Conservation (phyloP, 2,113 vertebrate species). For the Synodontis membranacea region DNA sequence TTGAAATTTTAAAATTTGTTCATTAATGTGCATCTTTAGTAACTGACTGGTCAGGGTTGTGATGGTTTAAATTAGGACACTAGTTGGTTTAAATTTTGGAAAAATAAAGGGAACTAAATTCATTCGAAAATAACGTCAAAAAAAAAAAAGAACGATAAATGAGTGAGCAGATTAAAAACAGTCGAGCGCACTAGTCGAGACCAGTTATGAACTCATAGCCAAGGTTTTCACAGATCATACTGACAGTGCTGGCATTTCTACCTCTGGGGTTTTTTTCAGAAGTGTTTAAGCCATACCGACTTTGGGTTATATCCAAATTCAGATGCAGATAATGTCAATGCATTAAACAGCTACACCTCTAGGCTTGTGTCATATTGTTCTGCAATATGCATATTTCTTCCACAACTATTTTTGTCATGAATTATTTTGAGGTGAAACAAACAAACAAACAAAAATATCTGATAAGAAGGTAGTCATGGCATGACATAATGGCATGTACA, state of each 20-base stretch:
- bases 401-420: neutral
- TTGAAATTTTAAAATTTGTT: neutral
- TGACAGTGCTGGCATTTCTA: neutral
- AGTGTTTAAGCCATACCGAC: neutral
- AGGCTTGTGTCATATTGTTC: neutral
- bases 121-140: neutral
- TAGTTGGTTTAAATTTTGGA: neutral
- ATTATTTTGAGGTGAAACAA: neutral
- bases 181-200: neutral
- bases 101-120: neutral
- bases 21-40: neutral
- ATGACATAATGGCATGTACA: neutral
- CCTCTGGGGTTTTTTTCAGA: neutral
- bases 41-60: neutral
- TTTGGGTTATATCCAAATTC: neutral
- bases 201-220: neutral
- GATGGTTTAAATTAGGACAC: neutral
- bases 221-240: slow-evolving; percentile 6
- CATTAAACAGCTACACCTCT: neutral
- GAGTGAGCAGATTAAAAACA: neutral
- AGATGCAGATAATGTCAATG: neutral
- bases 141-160: neutral
- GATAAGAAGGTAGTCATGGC: neutral
- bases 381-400: too few relatives aligned
- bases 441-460: neutral